phyloP scores from a whole-genome alignment of 2,797 vertebrate genomes.

The Semaprochilodus insignis region DNA sequence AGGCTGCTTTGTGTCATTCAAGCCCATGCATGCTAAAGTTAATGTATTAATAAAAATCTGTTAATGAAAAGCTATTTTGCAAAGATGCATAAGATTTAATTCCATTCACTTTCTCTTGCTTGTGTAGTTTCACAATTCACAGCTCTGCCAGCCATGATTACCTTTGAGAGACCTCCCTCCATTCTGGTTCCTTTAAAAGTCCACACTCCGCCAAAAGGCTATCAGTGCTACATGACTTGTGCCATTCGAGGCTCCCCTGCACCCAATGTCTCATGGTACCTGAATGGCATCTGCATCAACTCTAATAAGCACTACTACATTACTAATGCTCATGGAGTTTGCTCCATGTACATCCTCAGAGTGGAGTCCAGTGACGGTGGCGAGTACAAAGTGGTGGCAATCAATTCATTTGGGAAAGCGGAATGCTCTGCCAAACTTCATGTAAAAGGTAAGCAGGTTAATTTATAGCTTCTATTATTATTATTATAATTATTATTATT shows the following conservation, averaged over 20 bases:
- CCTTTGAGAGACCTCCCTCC: slow-evolving; percentile 80
- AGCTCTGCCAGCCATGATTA: slow-evolving; percentile 47
- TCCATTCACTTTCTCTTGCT: not conserved
- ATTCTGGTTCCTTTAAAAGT: slow-evolving; percentile 86
- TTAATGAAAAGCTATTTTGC: too few species aligned
- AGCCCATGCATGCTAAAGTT: too few species aligned
- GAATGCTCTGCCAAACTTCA: slow-evolving; percentile 79
- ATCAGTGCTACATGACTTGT: slow-evolving; percentile 89
- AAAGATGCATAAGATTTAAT: too few species aligned
- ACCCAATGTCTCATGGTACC: slow-evolving; percentile 86
- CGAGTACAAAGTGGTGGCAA: slow-evolving; percentile 83
- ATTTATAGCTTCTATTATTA: not conserved
- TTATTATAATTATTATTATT: not conserved
- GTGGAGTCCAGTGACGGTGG: slow-evolving; percentile 79
- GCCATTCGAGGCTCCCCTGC: slow-evolving; percentile 81
- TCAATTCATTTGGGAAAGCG: slow-evolving; percentile 80
- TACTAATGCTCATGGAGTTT: slow-evolving; percentile 85
- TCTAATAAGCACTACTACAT: slow-evolving; percentile 78
- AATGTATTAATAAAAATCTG: too few species aligned
- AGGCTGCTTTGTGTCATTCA: too few species aligned
- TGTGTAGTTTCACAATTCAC: slow-evolving; percentile 59
- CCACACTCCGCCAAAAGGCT: slow-evolving; percentile 83
- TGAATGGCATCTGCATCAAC: slow-evolving; percentile 81
- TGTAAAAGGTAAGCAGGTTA: slow-evolving; percentile 77
- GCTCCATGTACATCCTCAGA: slow-evolving; percentile 83